phyloP scores from a whole-genome alignment of 2,888 invertebrate species.

The Dexiosoma caninum region DNA sequence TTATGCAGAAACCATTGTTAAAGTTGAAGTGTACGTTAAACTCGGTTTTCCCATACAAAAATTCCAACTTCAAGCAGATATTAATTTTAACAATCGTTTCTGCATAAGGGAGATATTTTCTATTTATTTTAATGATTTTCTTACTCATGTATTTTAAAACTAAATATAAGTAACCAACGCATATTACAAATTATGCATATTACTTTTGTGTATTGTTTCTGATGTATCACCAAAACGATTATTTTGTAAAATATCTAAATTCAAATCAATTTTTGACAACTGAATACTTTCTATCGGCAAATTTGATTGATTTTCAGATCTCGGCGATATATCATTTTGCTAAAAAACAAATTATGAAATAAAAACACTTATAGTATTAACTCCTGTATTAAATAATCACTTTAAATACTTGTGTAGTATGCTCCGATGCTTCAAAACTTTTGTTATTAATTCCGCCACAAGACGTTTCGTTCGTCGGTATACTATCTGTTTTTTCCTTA shows the following conservation, averaged over 20 bases:
- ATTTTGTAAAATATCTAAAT: conserved; percentile 58
- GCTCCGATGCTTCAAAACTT: conserved; percentile 31
- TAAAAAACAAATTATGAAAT: conserved; percentile 11
- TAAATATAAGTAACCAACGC: too few relatives aligned
- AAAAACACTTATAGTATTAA: not conserved
- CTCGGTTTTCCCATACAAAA: too few relatives aligned
- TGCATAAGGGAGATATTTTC: too few relatives aligned
- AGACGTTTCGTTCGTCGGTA: not conserved
- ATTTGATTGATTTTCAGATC: not conserved
- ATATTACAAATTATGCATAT: not conserved
- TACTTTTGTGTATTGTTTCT: conserved; percentile 58
- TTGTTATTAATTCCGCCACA: conserved; percentile 16
- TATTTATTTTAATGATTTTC: not conserved
- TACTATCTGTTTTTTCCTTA: not conserved
- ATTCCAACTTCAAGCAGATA: too few relatives aligned
- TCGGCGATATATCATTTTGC: not conserved
- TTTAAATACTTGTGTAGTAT: conserved; percentile 4
- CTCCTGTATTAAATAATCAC: not conserved
- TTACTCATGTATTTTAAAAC: too few relatives aligned
- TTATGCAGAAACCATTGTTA: too few relatives aligned
- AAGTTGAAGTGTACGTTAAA: too few relatives aligned
- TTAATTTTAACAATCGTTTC: too few relatives aligned
- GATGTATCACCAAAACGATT: conserved; percentile 63
- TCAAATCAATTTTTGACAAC: conserved; percentile 60
- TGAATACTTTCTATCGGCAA: conserved; percentile 39